Base-by-base conservation (phyloP, 2,888 invertebrate genomes). In the Tetragonisca angustula region DNA sequence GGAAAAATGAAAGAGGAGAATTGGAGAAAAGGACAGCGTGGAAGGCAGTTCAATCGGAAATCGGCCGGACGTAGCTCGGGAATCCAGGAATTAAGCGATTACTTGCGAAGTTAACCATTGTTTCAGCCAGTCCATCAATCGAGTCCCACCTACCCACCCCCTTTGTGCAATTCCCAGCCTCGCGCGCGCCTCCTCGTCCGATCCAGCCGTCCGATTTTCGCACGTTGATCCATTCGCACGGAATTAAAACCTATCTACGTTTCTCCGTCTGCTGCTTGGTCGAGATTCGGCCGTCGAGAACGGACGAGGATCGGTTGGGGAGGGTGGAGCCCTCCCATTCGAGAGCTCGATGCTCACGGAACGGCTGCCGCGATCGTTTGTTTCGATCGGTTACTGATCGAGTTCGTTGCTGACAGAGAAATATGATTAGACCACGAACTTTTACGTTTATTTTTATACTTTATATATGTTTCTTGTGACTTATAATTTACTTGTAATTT, bases 211-310 rank as follows among this genome's bases (percentile, higher is more conserved):
- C 80, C 85, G 85, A 89, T 87, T 89, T 89, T 89, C 85, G 81
- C 85, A 81, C 87, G 82, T 80, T 86, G 88, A 87, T 83, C 88
- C 88, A 79, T 88, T 91, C 90, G 88, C 79, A 87, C 88, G 89
- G 90, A 92, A 92, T 92, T 92, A 92, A 92, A 92, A 90, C 86
- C 89, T 92, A 91, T 91, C 90, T 88, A 83, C 85, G 79, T 85
- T 83, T 68, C 87, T 86, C 86, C 84, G 79, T 78, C 77, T 82
- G 86, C 87, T 74, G 86, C 87, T 74, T 81, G 79, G 83, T 65
- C 83, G 67, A 74, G 72, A 73, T 54, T 59, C 76, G 27, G 73
- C n/a, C 54, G 64, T 69, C 65, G 75, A 65, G 43, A 79, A 81
- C 27, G 73, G 67, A 67, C 68, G 76, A 61, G 68, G 69, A 72